Evolutionary conservation across 2,113 vertebrate genomes (phyloP), one percentile per base, ranked within the genome.

Genomic region (Aegypius monachus): DNA sequence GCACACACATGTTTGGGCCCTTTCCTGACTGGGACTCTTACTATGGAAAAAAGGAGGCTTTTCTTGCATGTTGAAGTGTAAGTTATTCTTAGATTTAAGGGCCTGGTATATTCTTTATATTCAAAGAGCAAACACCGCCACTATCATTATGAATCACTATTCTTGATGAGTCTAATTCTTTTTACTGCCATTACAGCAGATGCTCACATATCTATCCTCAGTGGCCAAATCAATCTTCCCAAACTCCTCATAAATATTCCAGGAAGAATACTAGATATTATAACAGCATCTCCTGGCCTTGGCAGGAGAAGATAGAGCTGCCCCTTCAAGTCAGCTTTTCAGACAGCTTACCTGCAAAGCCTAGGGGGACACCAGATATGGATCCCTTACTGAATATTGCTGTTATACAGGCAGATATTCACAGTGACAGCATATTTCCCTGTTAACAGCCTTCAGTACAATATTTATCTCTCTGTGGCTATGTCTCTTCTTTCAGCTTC

Each of bases 101-200:
- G 62, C 55, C 50, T 93, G 86, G 89, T 53, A 94, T 74, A 86
- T 90, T 90, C 71, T 98, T 98, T 98, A 88, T 96, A 97, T 98
- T 97, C 97, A 80, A 91, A 96, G 95, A 97, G 95, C 96, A 97
- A 96, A 90, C 92, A 85, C 56, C 0, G 0, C 68, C 56, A 72
- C 91, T 77, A 96, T 98, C 97, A 93, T 97, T 96, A 97, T 97
- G 97, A 97, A 97, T 98, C 97, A 97, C 97, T 94, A 11, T 81
- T 91, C 92, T 81, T 98, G 97, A 98, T 97, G 97, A 97, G 93
- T 95, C 89, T 98, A 97, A 98, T 98, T 97, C 97, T 96, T 98
- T 97, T 97, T 96, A 93, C 79, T 96, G 96, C 95, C 94, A 96
- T 97, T 95, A 95, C n/a, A 97, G 85, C 98, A 98, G 97, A 97